Percentiles rank a stretch among this genome's conserved stretches.
phyloP scores from a whole-genome alignment of 2,113 vertebrate genomes.

The Leuciscus idus region DNA sequence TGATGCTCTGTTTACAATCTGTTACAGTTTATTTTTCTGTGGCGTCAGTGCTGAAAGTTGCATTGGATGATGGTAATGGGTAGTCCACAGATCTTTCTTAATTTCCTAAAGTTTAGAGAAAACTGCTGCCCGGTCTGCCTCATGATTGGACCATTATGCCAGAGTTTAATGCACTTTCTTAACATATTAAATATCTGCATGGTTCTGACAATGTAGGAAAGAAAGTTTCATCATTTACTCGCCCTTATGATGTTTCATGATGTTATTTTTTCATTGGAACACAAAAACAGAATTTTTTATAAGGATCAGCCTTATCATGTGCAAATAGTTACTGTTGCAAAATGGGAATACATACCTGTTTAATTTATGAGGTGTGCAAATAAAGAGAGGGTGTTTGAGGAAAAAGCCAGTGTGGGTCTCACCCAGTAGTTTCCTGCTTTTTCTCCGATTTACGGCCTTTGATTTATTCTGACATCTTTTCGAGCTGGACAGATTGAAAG shows the following conservation, averaged over 20 bases:
- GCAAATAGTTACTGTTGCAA: slow-evolving; percentile 34
- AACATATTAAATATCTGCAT: neutral
- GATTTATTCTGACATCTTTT: slow-evolving; percentile 50
- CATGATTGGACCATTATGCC: neutral
- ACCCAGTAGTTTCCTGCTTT: slow-evolving; percentile 36
- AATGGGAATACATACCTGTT: slow-evolving; percentile 22
- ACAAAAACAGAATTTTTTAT: neutral
- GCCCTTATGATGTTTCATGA: neutral
- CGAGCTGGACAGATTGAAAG: slow-evolving; percentile 24
- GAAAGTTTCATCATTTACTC: neutral
- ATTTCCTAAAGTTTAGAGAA: slow-evolving; percentile 22
- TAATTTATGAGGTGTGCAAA: slow-evolving; percentile 30
- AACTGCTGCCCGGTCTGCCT: neutral
- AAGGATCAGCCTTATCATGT: slow-evolving; percentile 28
- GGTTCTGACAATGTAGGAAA: neutral
- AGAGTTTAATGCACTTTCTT: neutral
- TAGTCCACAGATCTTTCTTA: neutral
- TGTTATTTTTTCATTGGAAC: neutral
- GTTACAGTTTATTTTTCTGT: slow-evolving; percentile 16
- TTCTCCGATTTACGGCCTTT: slow-evolving; percentile 27
- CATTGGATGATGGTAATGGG: slow-evolving; percentile 1
- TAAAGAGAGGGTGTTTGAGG: slow-evolving; percentile 31
- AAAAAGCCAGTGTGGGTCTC: slow-evolving; percentile 14
- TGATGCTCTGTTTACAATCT: slow-evolving; percentile 24
- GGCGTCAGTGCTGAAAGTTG: slow-evolving; percentile 22